Percentiles rank a stretch among this genome's conserved stretches.
Conservation (phyloP, 92 coral and sea anemone species). For the Porites cylindrica region DNA sequence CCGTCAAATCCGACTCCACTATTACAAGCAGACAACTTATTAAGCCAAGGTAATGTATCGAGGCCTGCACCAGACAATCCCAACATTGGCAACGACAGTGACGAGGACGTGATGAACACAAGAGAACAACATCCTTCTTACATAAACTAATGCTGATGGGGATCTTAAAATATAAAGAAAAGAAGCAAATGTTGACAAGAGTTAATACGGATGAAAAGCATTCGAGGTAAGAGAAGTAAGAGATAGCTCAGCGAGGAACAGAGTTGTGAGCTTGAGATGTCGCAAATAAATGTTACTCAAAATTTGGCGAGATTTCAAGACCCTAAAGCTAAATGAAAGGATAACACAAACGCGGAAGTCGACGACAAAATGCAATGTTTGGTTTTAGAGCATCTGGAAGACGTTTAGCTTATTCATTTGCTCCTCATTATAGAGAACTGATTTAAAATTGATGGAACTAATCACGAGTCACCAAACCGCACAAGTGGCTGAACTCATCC, state of each 20-base stretch:
- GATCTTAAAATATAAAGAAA: not conserved
- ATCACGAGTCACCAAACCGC: too few species aligned
- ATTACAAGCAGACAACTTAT: not conserved
- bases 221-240: not conserved
- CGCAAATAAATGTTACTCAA: not conserved
- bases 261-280: not conserved
- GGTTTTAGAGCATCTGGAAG: too few species aligned
- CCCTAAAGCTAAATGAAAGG: too few species aligned
- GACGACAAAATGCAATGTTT: too few species aligned
- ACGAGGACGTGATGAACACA: constrained; percentile 4
- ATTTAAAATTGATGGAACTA: too few species aligned
- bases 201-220: not conserved
- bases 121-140: not conserved
- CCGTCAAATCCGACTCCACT: constrained; percentile 53
- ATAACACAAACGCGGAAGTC: too few species aligned
- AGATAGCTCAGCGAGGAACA: not conserved
- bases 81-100: constrained; percentile 48
- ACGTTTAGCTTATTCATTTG: too few species aligned
- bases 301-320: too few species aligned
- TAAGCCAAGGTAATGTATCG: constrained; percentile 1
- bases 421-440: too few species aligned
- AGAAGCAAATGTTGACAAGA: not conserved
- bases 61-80: constrained; percentile 28
- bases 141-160: constrained; percentile 1
- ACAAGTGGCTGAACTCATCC: too few species aligned